Percentiles rank a stretch among this genome's conserved stretches.
phyloP scores from a whole-genome alignment of 2,113 vertebrate species.

The Proteles cristata region DNA sequence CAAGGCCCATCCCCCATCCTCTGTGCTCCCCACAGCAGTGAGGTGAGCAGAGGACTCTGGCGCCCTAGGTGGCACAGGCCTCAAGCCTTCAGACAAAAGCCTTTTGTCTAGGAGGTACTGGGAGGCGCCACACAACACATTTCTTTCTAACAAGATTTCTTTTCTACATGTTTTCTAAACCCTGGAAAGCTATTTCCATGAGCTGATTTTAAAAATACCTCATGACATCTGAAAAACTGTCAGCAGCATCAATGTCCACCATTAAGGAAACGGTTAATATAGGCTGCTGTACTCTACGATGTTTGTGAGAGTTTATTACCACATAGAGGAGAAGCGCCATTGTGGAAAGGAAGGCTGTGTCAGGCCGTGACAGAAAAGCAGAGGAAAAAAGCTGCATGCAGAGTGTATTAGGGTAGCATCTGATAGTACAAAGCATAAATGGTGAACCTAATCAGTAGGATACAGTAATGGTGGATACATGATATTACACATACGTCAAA shows the following conservation, averaged over 20 bases:
- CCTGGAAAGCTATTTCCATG: background rate
- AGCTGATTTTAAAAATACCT: constrained; percentile 8
- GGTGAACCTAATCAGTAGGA: background rate
- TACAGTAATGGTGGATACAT: background rate
- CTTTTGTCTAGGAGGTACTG: constrained; percentile 22
- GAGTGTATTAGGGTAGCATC: rapidly evolving
- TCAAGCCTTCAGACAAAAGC: background rate
- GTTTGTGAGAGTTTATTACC: background rate
- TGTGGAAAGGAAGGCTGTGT: background rate
- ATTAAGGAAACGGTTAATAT: background rate
- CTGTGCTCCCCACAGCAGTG: rapidly evolving
- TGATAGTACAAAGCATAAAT: background rate
- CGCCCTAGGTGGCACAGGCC: background rate
- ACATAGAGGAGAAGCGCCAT: rapidly evolving
- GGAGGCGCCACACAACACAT: background rate
- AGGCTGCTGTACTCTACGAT: no score
- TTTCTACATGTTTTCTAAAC: background rate
- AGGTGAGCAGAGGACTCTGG: background rate
- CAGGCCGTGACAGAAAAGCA: background rate
- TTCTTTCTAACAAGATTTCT: background rate
- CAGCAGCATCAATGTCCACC: background rate
- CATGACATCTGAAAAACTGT: background rate
- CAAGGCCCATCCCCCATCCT: background rate
- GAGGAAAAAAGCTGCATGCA: background rate
- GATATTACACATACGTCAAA: background rate